Evolutionary conservation across 2,113 vertebrate species (phyloP).

Genomic region (Mus musculus): DNA sequence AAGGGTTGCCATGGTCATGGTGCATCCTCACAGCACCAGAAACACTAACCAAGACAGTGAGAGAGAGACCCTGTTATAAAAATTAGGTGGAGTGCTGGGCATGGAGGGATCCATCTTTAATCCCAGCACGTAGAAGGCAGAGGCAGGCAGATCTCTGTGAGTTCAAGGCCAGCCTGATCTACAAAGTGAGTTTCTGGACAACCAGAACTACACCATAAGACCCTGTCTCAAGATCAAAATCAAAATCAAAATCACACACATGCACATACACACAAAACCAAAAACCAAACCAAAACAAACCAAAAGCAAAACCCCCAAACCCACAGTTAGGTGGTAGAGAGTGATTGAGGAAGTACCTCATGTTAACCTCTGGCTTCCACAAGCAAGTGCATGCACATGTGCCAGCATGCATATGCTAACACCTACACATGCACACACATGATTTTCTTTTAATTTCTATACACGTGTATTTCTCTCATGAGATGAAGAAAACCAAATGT

Average conservation of each 20-base stretch:
- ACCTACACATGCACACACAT: background rate
- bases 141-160: background rate
- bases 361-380: background rate
- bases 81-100: background rate
- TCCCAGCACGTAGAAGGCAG: background rate
- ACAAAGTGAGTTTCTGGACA: background rate
- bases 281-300: no score
- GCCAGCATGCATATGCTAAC: background rate
- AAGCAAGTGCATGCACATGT: background rate
- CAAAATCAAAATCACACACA: background rate
- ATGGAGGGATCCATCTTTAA: background rate
- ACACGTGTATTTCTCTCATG: background rate
- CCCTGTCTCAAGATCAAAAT: background rate
- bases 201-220: background rate
- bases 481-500: conserved; percentile 31
- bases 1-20: background rate
- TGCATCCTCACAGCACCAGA: background rate
- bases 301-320: no score
- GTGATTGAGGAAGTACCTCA: background rate
- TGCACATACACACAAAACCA: background rate
- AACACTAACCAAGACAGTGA: background rate
- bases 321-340: background rate
- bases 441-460: background rate
- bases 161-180: background rate
- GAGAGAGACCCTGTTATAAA: background rate